These are phyloP conservation scores for Austrofundulus limnaeus DNA, from an alignment of 2,113 vertebrate genomes.

Conservation along the genomic window DNA sequence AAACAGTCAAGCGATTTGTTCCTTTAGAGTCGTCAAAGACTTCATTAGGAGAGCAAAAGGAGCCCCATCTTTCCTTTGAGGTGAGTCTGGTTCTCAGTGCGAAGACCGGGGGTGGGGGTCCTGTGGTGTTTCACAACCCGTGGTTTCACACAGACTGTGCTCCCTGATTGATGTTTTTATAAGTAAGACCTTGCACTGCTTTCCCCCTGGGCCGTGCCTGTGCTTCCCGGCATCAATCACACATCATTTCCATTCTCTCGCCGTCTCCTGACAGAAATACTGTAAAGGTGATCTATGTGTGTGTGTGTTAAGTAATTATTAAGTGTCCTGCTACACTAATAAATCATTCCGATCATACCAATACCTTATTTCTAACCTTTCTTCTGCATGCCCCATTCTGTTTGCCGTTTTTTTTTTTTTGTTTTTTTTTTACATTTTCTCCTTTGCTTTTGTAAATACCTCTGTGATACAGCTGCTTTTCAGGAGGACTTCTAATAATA, in stretches of 20 bases:
- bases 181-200: constrained; percentile 81
- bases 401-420: no score
- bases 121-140: constrained; percentile 56
- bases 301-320: constrained; percentile 83
- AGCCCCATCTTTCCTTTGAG: constrained; percentile 45
- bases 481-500: constrained; percentile 37
- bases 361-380: constrained; percentile 34
- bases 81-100: constrained; percentile 42
- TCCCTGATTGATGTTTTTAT: constrained; percentile 82
- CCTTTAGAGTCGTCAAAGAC: constrained; percentile 28
- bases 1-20: constrained; percentile 22
- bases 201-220: constrained; percentile 63
- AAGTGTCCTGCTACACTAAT: constrained; percentile 76
- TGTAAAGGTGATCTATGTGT: constrained; percentile 81
- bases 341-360: constrained; percentile 73
- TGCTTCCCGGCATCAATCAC: constrained; percentile 82
- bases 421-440: constrained; percentile 47
- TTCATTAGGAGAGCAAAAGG: constrained; percentile 58
- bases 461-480: constrained; percentile 26
- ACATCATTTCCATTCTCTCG: constrained; percentile 79
- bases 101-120: constrained; percentile 45
- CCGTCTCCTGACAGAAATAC: constrained; percentile 79
- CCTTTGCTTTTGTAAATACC: constrained; percentile 25
- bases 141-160: constrained; percentile 62
- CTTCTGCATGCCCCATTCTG: constrained; percentile 15